Base-by-base conservation (phyloP, 2,888 invertebrate species). In the Melitaea athalia region DNA sequence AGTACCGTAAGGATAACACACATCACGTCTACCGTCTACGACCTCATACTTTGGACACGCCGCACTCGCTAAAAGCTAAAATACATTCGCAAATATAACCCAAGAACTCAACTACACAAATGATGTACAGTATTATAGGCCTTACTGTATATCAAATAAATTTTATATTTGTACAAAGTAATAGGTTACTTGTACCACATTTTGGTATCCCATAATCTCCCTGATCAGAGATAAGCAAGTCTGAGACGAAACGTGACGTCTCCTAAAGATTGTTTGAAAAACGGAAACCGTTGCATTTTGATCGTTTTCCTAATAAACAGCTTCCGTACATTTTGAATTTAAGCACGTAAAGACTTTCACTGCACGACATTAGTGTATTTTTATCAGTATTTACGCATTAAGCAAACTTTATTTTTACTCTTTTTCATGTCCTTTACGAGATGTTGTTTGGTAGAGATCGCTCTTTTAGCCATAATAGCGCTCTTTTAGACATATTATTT, bases 271-370 rank as follows among this genome's bases (percentile, higher is more conserved):
- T 53, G 15, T 57, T 59, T 45, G 63, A 69, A 64, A 43, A 63
- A 67, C 70, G 67, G 64, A 64, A 73, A 69, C 72, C 49, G 72
- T 69, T 63, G 50, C 68, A 64, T 68, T 64, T 71, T 61, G 31
- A 70, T 66, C 65, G 14, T 65, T 67, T 70, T 73, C 74, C 63
- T 61, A 74, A 70, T 73, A 72, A 33, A 31, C 14, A 12, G 70
- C 71, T 74, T 74, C 75, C 73, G 76, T 71, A 72, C 74, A 74
- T 45, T 45, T 4, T 14, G 45, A 5, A 45, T 45, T 74, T 71
- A 69, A 61, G 55, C 71, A 73, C 72, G 72, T 70, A 70, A 45
- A 69, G 45, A 64, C 73, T 73, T 76, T 75, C 75, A 70, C 70
- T 45, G 47, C 38, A 14, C n/a, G 38, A 38, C 6, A 57, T 38